Base-by-base conservation (phyloP, 2,888 invertebrate species). In the Heliconius cydno region DNA sequence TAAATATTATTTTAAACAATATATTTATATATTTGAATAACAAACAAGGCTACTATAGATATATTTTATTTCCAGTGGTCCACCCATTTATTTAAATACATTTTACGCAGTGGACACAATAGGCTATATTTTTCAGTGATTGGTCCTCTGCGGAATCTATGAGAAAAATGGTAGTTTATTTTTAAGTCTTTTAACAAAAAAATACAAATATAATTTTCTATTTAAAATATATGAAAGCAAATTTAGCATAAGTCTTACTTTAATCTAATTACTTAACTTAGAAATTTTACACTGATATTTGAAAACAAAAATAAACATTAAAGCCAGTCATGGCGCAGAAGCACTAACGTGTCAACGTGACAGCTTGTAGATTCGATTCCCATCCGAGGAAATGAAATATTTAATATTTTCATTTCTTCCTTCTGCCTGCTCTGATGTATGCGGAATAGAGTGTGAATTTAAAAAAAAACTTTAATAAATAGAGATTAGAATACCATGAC, bases 41-140 rank as follows among this genome's bases (percentile, higher is more conserved):
- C 3, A 60, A 60, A 60, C 30, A 30, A 30, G 30, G 57, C 10
- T n/a, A n/a, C n/a, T 60, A 77, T 46, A 65, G 15, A 25, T 15
- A 65, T 28, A 65, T 28, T 65, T 65, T 65, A 65, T 28, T 25
- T 65, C 28, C 65, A 28, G 65, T 65, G 28, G 28, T 28, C 63
- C 25, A 63, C 6, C 25, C 65, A 65, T 65, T 65, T 65, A 28
- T 65, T 65, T 65, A 15, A 65, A 28, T 25, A n/a, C 13, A 65
- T 28, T 65, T 65, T 28, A 28, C 65, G 28, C 28, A 15, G 15
- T 13, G 25, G 6, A 15, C 25, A 28, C 28, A 65, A 65, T 7
- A 65, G 28, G 65, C 65, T 65, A 65, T 28, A 65, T 15, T 19
- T 28, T 65, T 65, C 65, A 15, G 65, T 65, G 65, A 65, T 65